These are phyloP conservation scores for Lytechinus pictus DNA, from an alignment of 35 echinoderm and acorn worm species.

Conservation along the genomic window DNA sequence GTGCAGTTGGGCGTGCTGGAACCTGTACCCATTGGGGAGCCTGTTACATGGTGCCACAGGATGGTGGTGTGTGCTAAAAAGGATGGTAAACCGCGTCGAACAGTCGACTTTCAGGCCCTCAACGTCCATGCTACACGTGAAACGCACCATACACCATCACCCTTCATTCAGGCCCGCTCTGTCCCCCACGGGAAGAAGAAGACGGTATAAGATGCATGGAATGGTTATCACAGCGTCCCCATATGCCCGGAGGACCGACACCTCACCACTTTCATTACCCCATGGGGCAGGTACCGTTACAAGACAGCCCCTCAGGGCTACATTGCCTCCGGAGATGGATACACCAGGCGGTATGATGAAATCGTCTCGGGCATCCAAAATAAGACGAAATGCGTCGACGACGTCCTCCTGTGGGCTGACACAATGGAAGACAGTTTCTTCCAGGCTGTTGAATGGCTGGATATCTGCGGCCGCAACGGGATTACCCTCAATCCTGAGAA, in stretches of 20 bases:
- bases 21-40: neutral
- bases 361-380: neutral
- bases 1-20: slow-evolving; percentile 52
- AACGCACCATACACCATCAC: neutral
- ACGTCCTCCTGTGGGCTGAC: slow-evolving; percentile 51
- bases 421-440: slow-evolving; percentile 46
- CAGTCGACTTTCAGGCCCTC: neutral
- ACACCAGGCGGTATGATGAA: too few relatives aligned
- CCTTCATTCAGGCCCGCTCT: neutral
- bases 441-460: slow-evolving; percentile 64
- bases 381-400: slow-evolving; percentile 62
- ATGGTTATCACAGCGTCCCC: neutral
- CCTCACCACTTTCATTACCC: neutral
- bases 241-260: neutral
- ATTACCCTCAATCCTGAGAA: too few relatives aligned
- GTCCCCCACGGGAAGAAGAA: neutral
- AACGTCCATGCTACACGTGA: neutral
- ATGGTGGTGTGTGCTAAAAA: neutral
- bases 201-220: neutral
- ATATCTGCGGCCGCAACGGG: slow-evolving; percentile 28
- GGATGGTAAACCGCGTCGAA: neutral
- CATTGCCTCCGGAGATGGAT: too few relatives aligned
- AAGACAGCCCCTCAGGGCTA: neutral
- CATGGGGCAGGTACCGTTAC: neutral
- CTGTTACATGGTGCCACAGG: neutral